Evolutionary conservation across 2,888 invertebrate species (phyloP), one percentile per base, ranked within the genome.

Genomic region (Ommatoiulus sabulosus): DNA sequence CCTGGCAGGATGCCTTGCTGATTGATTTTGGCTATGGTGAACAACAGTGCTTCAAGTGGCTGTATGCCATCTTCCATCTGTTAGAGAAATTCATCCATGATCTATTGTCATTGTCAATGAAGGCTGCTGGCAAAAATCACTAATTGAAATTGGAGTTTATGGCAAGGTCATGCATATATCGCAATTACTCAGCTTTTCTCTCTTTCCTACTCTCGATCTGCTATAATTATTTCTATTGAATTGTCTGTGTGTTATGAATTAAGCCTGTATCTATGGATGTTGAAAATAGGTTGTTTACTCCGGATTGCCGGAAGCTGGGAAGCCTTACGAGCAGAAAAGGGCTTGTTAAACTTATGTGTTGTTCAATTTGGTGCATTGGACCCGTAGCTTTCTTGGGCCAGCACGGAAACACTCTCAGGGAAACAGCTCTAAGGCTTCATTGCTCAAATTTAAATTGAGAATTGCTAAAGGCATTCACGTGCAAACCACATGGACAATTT

Each of bases 51-150:
- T 91, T 96, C 96, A 89, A 96, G 92, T 5, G 95, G 93, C 91
- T 95, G 95, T 89, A 96, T 94, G 20, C 96, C 95, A 90, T 95
- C 95, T 91, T 95, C 95, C 90, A 94, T 94, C 91, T 95, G 94
- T 84, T 94, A 94, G 5, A 90, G 90, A 88, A 72, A 87, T 48
- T 48, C 35, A 17, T 57, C 5, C 17, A 57, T 57, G 57, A 17
- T 5, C 57, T 17, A 57, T 57, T 57, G 57, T 57, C 57, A 57
- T 57, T 57, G 57, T 57, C 57, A 57, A 17, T 63, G 7, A 63
- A 63, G 12, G 20, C 20, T 57, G 57, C 17, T 57, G 17, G 20
- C n/a, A 6, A 20, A 7, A 6, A 20, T 63, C 6, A 15, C 63
- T n/a, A 63, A 63, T 63, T 20, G 63, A 63, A 63, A 63, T 57